Base-by-base conservation (phyloP, 2,888 invertebrate species). In the Synanthedon formicaeformis region DNA sequence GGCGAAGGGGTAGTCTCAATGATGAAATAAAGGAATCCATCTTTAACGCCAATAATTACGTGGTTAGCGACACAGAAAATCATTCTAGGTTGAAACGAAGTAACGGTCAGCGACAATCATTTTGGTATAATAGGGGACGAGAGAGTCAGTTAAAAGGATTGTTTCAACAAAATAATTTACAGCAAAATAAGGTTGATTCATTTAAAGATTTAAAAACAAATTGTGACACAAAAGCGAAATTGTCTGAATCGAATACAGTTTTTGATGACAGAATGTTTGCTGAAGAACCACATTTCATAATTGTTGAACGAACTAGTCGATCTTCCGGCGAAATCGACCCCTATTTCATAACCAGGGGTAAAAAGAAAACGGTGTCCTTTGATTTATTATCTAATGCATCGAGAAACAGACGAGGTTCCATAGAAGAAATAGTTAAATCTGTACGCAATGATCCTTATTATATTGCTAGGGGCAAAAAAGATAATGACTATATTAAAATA, bases 261-360 rank as follows among this genome's bases (percentile, higher is more conserved):
- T 67, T 70, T 6, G 78, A 85, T 53, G 82, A 79, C 48, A 75
- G 75, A 59, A 75, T 90, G 41, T 89, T 71, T 58, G 90, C 82
- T 1, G 88, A 90, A 18, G 86, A 90, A 65, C 90, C 90, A 0
- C 78, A 76, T 55, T 90, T 84, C 69, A 78, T 90, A 60, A 58
- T 89, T 53, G 78, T 90, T 3, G 83, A 84, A 53, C 80, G 84
- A 59, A 80, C 77, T 55, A 77, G 85, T 54, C 78, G 86, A 50
- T 81, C 82, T 13, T 83, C 85, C 0, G 69, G 55, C 1, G 84
- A 85, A 65, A 11, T 12, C 12, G 75, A 78, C 6, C 87, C 86
- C 1, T 86, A 68, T 55, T 79, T 66, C 53, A 83, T 87, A 57
- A 74, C 82, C 1, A 70, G 86, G 59, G 81, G 87, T 41, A 79